These are phyloP conservation scores for Phortica okadai DNA, from an alignment of 2,888 invertebrate genomes.

Conservation along the genomic window DNA sequence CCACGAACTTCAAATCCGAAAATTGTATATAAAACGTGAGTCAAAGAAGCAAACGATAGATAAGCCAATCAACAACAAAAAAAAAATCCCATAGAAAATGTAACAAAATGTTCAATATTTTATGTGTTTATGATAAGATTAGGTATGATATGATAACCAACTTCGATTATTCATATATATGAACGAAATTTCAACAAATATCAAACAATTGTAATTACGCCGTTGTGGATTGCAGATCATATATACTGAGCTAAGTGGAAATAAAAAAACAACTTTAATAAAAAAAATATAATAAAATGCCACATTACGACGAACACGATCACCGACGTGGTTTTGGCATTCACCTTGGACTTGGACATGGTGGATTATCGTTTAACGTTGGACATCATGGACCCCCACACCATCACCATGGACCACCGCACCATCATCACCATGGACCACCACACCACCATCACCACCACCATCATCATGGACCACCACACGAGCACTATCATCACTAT, in stretches of 20 bases:
- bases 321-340: not conserved
- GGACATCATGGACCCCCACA: slow-evolving; percentile 26
- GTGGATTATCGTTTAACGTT: not conserved
- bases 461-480: slow-evolving; percentile 11
- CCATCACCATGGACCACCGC: slow-evolving; percentile 12
- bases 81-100: no score
- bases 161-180: not conserved
- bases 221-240: not conserved
- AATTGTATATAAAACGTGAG: no score
- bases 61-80: no score
- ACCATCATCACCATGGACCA: slow-evolving; percentile 6
- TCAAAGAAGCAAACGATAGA: no score
- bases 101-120: no score
- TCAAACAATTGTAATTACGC: not conserved
- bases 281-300: not conserved
- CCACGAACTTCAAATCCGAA: no score
- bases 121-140: no score
- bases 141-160: not conserved
- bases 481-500: slow-evolving; percentile 3
- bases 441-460: slow-evolving; percentile 14
- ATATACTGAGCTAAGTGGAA: no score
- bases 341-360: not conserved
- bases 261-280: not conserved
- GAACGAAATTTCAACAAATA: not conserved
- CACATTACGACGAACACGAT: not conserved